Percentiles rank a stretch among this genome's conserved stretches.
These are phyloP conservation scores for Mellilla xanthometata DNA, from an alignment of 2,888 invertebrate species.

Conservation along the genomic window DNA sequence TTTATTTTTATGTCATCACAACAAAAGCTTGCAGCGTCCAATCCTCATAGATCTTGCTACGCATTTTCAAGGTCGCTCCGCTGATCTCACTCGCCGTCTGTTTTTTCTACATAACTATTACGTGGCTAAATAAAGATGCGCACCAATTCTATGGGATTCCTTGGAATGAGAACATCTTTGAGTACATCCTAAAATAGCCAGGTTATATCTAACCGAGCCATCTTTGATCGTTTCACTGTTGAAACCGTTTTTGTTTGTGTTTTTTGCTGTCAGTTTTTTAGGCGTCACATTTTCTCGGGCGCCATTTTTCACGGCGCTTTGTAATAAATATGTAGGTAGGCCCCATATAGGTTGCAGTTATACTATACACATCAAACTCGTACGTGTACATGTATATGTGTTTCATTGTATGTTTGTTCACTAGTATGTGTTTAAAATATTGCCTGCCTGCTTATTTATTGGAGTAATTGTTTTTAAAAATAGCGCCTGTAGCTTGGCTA, in stretches of 20 bases:
- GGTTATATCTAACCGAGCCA: constrained; percentile 48
- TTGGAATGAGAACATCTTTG: constrained; percentile 32
- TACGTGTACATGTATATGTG: background rate
- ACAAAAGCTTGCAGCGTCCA: constrained; percentile 46
- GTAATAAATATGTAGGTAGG: background rate
- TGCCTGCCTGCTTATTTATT: too few relatives aligned
- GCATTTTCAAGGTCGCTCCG: constrained; percentile 59
- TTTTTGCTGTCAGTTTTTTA: constrained; percentile 51
- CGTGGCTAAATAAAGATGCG: constrained; percentile 48
- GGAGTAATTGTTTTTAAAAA: too few relatives aligned
- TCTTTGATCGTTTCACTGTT: constrained; percentile 60
- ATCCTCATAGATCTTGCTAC: constrained; percentile 54
- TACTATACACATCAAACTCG: too few relatives aligned
- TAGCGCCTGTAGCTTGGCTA: too few relatives aligned
- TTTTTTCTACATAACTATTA: constrained; percentile 62
- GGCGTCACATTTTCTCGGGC: constrained; percentile 58
- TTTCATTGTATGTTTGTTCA: background rate
- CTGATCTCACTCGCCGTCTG: constrained; percentile 71
- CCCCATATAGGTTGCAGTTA: constrained; percentile 7
- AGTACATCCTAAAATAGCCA: constrained; percentile 30
- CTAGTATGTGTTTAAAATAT: too few relatives aligned
- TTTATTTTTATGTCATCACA: background rate
- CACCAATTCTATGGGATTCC: constrained; percentile 34
- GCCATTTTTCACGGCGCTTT: constrained; percentile 51
- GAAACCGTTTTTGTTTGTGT: constrained; percentile 44